Percentiles rank a stretch among this genome's conserved stretches.
phyloP scores from a whole-genome alignment of 1,140 invertebrate species.

The Oreohelix idahoensis region DNA sequence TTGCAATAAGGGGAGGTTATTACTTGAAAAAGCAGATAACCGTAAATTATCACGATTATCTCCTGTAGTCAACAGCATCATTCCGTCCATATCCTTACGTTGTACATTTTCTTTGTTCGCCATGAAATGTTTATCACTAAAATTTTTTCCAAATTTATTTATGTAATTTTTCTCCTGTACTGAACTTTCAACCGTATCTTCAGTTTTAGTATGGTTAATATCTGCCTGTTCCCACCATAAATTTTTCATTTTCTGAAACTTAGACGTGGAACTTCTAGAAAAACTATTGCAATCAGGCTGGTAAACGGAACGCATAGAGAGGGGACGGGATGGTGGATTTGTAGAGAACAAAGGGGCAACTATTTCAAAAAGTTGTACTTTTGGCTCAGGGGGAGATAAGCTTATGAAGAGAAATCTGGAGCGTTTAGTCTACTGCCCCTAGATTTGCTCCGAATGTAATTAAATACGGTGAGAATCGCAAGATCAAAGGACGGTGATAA shows the following conservation, averaged over 20 bases:
- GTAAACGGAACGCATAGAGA: no score
- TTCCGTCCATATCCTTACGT: neutral
- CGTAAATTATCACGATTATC: neutral
- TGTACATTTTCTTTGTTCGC: neutral
- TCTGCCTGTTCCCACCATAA: neutral
- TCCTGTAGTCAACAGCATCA: neutral
- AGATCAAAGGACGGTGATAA: no score
- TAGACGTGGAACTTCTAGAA: no score
- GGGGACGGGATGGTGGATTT: no score
- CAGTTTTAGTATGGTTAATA: neutral
- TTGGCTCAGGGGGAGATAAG: no score
- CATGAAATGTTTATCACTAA: neutral
- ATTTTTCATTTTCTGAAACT: neutral
- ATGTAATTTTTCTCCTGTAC: neutral
- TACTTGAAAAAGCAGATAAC: neutral
- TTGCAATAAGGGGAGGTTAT: neutral
- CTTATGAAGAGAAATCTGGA: no score
- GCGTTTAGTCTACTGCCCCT: no score
- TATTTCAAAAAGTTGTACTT: no score
- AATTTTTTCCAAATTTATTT: neutral
- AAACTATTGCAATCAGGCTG: no score
- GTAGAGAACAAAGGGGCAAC: no score
- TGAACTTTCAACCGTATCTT: neutral
- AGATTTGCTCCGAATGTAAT: no score
- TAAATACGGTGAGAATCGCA: no score